A percentile compares a stretch with the other conserved stretches of the same genome.
These are phyloP conservation scores for Drosophila buzzatii DNA, from an alignment of 2,888 invertebrate genomes.

Conservation along the genomic window DNA sequence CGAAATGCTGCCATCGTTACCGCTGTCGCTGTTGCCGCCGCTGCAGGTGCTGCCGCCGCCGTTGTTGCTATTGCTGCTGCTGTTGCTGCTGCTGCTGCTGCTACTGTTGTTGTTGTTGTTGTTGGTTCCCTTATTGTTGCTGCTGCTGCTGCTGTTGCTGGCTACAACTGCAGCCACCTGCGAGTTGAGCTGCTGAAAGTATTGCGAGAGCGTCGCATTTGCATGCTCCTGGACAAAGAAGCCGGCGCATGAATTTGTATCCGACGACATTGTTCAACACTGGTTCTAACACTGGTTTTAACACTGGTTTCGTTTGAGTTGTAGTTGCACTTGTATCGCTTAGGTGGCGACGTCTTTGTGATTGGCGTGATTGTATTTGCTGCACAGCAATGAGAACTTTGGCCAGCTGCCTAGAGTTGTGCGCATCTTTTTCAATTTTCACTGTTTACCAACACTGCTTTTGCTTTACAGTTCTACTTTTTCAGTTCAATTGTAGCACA, in stretches of 20 bases:
- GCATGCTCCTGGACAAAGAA: constrained; percentile 83
- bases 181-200: constrained; percentile 82
- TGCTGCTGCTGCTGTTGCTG: constrained; percentile 41
- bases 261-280: constrained; percentile 63
- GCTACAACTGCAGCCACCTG: constrained; percentile 72
- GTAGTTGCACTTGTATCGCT: constrained; percentile 1
- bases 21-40: constrained; percentile 40
- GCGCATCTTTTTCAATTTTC: constrained; percentile 64
- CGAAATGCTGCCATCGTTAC: constrained; percentile 39
- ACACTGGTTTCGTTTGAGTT: constrained; percentile 18
- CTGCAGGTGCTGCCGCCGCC: constrained; percentile 60
- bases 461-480: background rate
- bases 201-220: constrained; percentile 80
- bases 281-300: constrained; percentile 31
- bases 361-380: constrained; percentile 62
- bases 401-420: constrained; percentile 50
- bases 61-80: constrained; percentile 56
- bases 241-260: constrained; percentile 77
- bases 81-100: constrained; percentile 37
- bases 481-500: background rate
- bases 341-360: constrained; percentile 71
- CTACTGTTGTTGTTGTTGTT: constrained; percentile 40
- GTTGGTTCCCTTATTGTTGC: constrained; percentile 42
- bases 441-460: constrained; percentile 26
- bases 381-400: constrained; percentile 52